phyloP scores from a whole-genome alignment of 2,888 invertebrate genomes.

The Lysandra coridon region DNA sequence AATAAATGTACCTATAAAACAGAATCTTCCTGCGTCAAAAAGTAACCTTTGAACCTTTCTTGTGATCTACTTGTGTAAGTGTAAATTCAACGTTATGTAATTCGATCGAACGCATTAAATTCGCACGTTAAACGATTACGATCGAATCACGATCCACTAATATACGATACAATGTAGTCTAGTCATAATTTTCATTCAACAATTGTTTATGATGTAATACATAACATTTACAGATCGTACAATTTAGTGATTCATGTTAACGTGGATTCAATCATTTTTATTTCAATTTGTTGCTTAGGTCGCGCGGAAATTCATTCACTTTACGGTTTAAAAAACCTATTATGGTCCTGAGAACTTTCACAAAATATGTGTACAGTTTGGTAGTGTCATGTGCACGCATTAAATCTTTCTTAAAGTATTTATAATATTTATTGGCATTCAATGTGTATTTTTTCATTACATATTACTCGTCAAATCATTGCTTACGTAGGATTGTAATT shows the following conservation, averaged over 20 bases:
- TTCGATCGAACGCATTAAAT: neutral
- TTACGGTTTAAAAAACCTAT: neutral
- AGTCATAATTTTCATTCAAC: neutral
- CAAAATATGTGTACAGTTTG: too few relatives aligned
- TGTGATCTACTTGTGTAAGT: too few relatives aligned
- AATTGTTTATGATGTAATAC: conserved; percentile 17
- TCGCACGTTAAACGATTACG: neutral
- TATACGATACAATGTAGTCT: neutral
- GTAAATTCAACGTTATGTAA: neutral
- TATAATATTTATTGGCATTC: neutral
- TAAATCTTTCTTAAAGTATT: too few relatives aligned
- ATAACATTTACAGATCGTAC: conserved; percentile 2
- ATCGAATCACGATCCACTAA: neutral
- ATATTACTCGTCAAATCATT: too few relatives aligned
- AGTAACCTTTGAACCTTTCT: too few relatives aligned
- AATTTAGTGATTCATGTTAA: conserved; percentile 1
- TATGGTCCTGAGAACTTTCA: too few relatives aligned
- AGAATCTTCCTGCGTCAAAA: too few relatives aligned
- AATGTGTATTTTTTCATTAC: too few relatives aligned
- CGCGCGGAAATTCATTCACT: neutral
- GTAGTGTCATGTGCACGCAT: too few relatives aligned
- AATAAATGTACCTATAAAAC: too few relatives aligned
- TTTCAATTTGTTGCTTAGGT: neutral
- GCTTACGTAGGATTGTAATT: too few relatives aligned
- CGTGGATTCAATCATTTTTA: neutral